Base-by-base conservation (phyloP, 2,888 invertebrate genomes). In the Epirrhoe tristata region DNA sequence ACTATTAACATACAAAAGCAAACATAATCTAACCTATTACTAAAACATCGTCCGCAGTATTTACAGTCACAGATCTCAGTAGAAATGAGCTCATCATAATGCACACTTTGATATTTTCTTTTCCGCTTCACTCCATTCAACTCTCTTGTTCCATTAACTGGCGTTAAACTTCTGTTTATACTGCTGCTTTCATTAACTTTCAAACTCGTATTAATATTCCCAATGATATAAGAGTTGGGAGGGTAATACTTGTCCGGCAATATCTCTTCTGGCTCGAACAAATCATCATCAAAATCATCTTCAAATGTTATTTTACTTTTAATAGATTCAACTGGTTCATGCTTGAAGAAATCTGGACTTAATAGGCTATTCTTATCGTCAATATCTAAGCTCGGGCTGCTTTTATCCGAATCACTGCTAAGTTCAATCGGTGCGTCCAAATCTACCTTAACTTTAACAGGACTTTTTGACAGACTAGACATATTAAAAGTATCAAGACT, bases 11-110 rank as follows among this genome's bases (percentile, higher is more conserved):
- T n/a, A n/a, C n/a, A n/a, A n/a, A n/a, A n/a, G n/a, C n/a, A n/a
- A n/a, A n/a, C n/a, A n/a, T n/a, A n/a, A n/a, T n/a, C 81, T 80
- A 16, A 87, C 88, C 86, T 81, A 34, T 76, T 81, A 17, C 77
- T 75, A 58, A 84, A 88, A 0, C 64, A 62, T 5, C 70, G 65
- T 0, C 51, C 51, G 53, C 88, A 88, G 1, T 65, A 77, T 14
- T 61, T 79, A 55, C 88, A 88, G 0, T 67, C 54, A 71, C 70
- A 81, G 0, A 76, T 39, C 0, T 80, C 79, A 0, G 79, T 74
- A 4, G 59, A 73, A 0, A 79, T 50, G 4, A 88, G 61, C 0
- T 79, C 77, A 31, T 86, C 77, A 50, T 80, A 84, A 70, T 82
- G 82, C 0, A 86, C 71, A 70, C 80, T 79, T 3, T 67, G 24